phyloP scores from a whole-genome alignment of 2,113 vertebrate species.

The Ivindomyrus marchei region DNA sequence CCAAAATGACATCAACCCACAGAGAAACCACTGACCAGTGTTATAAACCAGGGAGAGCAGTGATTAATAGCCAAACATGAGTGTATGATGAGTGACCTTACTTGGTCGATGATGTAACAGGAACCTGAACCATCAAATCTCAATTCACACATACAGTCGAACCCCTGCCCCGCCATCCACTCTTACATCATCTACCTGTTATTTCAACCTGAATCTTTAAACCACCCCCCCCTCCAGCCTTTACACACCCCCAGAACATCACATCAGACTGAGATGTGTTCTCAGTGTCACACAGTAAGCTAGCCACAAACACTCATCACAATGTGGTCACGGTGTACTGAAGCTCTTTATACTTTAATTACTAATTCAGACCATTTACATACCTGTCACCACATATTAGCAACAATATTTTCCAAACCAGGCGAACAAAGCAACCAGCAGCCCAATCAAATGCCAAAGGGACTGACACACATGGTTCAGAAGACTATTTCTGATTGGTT shows the following conservation, averaged over 20 bases:
- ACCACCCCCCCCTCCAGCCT: not conserved
- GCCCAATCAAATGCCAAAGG: not conserved
- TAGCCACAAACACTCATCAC: not conserved
- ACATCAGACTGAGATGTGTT: not conserved
- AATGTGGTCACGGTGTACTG: not conserved
- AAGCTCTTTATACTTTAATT: not conserved
- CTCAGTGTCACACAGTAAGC: not conserved
- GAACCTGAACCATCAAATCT: not conserved
- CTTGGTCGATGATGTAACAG: not conserved
- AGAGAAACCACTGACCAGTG: not conserved
- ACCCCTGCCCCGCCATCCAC: not conserved
- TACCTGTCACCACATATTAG: not conserved
- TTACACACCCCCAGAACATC: not conserved
- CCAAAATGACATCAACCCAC: not conserved
- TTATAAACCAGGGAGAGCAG: not conserved
- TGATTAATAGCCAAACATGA: not conserved
- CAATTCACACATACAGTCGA: not conserved
- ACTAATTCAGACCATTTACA: not conserved
- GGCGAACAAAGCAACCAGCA: not conserved
- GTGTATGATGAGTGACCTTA: not conserved
- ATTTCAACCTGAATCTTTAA: not conserved
- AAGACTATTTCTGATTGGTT: slow-evolving; percentile 1
- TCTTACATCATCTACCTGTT: not conserved
- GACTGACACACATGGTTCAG: not conserved
- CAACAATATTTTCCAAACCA: not conserved